phyloP scores from a whole-genome alignment of 2,888 invertebrate genomes.

The Epistrophe eligans region DNA sequence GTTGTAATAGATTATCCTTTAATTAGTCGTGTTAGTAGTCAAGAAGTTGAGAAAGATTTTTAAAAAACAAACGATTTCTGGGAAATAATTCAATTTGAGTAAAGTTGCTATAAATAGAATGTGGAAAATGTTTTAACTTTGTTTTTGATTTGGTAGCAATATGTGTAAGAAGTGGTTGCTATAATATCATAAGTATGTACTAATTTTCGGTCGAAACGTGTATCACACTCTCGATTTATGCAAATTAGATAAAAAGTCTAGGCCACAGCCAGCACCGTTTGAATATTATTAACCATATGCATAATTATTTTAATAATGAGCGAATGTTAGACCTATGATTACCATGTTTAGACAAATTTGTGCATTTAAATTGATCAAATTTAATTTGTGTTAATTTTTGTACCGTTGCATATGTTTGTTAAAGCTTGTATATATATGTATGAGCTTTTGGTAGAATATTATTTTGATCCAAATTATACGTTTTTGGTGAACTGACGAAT shows the following conservation, averaged over 20 bases:
- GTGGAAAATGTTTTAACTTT: neutral
- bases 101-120: conserved; percentile 7
- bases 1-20: conserved; percentile 32
- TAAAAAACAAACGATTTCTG: neutral
- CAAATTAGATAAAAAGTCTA: conserved; percentile 15
- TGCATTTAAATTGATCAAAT: neutral
- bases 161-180: neutral
- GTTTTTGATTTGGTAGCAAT: neutral
- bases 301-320: conserved; percentile 14
- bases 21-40: neutral
- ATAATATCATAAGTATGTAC: neutral
- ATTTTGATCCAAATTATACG: neutral
- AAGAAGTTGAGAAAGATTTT: conserved; percentile 2
- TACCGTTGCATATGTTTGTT: neutral
- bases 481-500: neutral
- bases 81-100: conserved; percentile 6
- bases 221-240: conserved; percentile 10
- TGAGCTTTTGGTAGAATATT: neutral
- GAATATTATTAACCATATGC: conserved; percentile 12
- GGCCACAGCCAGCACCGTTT: neutral
- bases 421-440: neutral
- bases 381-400: neutral
- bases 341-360: neutral
- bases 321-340: conserved; percentile 8
- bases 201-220: neutral